Evolutionary conservation across 2,888 invertebrate species (phyloP), one percentile per base, ranked within the genome.

Genomic region (Temnothorax rugatulus): DNA sequence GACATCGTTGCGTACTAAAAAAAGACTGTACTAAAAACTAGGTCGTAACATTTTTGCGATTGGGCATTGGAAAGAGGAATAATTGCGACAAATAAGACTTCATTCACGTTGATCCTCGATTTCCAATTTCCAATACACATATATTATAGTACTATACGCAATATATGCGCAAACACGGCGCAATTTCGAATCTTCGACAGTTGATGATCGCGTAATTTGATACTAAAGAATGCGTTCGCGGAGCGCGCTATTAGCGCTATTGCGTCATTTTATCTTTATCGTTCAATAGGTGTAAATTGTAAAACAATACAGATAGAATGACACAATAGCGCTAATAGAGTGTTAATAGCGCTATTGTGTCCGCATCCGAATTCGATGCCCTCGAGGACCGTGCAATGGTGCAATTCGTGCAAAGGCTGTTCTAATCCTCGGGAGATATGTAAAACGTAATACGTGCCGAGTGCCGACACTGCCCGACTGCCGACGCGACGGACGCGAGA

Each of bases 401-500:
- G 34, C 34, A 34, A 59, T 29, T 29, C 15, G 61, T 18, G 61
- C 7, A 18, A 29, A 44, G n/a, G 13, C 1, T 29, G n/a, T 9
- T 69, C n/a, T 21, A 34, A 63, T 44, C 13, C 4, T 54, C 38
- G 21, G 9, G 61, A 34, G 7, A 7, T 34, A 7, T 7, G 7
- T 34, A 34, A 34, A 7, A 34, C 34, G 7, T 34, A 34, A 74
- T 29, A 47, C 59, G 34, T 59, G n/a, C 7, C 50, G 41, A 41
- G 41, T 29, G 29, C 29, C 34, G 41, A 41, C 41, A n/a, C n/a
- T n/a, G n/a, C n/a, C 7, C 50, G 41, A 41, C 9, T 29, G 29
- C 29, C 34, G 41, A 41, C 41, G 41, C 41, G 52, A 52, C 76
- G 76, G 21, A 18, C 41, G 52, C 34, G 34, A 68, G 52, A n/a